These are phyloP conservation scores for Caenorhabditis macrosperma DNA, from an alignment of 2,888 invertebrate genomes.

Conservation along the genomic window DNA sequence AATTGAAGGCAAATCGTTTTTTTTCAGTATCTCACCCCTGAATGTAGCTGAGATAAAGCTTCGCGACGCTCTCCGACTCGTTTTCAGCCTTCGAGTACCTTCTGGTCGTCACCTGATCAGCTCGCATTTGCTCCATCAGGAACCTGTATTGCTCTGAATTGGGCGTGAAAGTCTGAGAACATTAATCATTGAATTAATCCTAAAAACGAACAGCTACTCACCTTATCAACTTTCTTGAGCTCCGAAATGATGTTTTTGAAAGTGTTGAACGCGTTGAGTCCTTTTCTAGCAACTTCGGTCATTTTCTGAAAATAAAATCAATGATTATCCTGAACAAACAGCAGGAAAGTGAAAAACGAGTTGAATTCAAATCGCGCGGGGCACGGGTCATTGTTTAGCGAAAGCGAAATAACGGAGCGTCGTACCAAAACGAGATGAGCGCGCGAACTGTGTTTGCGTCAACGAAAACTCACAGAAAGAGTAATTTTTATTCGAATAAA, in stretches of 20 bases:
- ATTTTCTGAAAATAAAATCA: constrained; percentile 22
- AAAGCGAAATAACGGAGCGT: constrained; percentile 16
- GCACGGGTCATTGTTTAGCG: not conserved
- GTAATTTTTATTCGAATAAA: not conserved
- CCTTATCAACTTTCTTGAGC: constrained; percentile 71
- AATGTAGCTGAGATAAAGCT: constrained; percentile 74
- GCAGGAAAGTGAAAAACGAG: not conserved
- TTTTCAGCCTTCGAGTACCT: constrained; percentile 70
- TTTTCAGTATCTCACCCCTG: constrained; percentile 53
- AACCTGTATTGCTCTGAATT: constrained; percentile 68
- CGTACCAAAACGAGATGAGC: constrained; percentile 10
- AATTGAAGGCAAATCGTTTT: not conserved
- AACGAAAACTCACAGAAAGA: not conserved
- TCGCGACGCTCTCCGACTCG: constrained; percentile 73
- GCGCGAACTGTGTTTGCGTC: too few species aligned
- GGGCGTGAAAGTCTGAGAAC: constrained; percentile 61
- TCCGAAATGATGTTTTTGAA: constrained; percentile 70
- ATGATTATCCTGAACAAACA: not conserved
- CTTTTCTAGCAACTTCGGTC: constrained; percentile 42
- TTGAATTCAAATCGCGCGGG: constrained; percentile 31
- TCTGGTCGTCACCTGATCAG: constrained; percentile 69
- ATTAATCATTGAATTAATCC: not conserved
- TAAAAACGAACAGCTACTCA: constrained; percentile 27
- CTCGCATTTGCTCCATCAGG: constrained; percentile 68
- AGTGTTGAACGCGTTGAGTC: constrained; percentile 59